A percentile compares a stretch with the other conserved stretches of the same genome.
Evolutionary conservation across 2,797 vertebrate species (phyloP).

Genomic region (Crenuchus spilurus): DNA sequence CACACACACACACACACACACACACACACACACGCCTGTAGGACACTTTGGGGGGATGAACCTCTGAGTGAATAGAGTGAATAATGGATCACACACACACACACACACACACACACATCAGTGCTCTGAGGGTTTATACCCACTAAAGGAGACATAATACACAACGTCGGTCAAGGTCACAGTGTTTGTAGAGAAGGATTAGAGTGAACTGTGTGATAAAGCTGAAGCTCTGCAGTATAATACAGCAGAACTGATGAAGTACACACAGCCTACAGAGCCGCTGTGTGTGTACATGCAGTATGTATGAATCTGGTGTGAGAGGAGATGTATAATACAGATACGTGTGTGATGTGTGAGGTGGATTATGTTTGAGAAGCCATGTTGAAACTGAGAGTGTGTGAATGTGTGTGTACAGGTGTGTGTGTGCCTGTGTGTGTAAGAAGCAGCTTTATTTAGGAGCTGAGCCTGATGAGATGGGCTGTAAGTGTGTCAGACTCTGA

Average conservation of each 20-base stretch:
- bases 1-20: too few species aligned
- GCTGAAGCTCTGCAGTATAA: not conserved
- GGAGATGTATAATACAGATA: not conserved
- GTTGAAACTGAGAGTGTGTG: not conserved
- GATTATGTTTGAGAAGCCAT: not conserved
- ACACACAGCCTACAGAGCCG: too few species aligned
- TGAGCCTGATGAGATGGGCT: constrained; percentile 25
- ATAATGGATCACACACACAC: not conserved
- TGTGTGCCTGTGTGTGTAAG: constrained; percentile 3
- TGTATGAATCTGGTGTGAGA: constrained; percentile 1
- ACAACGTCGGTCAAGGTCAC: constrained; percentile 15
- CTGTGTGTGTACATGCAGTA: not conserved
- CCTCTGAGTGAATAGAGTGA: too few species aligned
- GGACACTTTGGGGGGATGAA: too few species aligned
- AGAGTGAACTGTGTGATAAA: not conserved
- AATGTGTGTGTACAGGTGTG: not conserved
- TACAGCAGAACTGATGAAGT: too few species aligned
- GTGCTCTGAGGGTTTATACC: constrained; percentile 6
- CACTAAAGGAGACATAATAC: constrained; percentile 9
- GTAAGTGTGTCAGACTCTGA: constrained; percentile 43
- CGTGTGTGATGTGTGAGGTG: not conserved
- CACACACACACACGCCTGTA: too few species aligned
- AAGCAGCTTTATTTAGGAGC: not conserved
- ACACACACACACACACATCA: not conserved
- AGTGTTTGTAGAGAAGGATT: not conserved